Evolutionary conservation across 2,888 invertebrate genomes (phyloP).

Genomic region (Thymelicus acteon): DNA sequence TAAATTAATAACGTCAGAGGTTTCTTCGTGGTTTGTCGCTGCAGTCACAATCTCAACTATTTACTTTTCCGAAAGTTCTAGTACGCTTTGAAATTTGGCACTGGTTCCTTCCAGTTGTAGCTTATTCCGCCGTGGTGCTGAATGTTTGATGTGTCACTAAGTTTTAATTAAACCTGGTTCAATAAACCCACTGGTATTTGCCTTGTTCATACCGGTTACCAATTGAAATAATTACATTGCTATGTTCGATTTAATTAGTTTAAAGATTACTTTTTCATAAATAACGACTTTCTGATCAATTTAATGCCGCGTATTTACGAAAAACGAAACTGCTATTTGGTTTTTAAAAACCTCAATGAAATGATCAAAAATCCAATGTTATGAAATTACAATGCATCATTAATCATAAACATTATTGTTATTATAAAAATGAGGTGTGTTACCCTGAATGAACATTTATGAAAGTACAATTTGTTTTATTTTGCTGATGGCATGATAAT

Average conservation of each 20-base stretch:
- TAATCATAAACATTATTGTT: too few species aligned
- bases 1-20: slow-evolving; percentile 11
- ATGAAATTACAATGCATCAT: too few species aligned
- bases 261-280: background rate
- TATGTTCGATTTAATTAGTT: background rate
- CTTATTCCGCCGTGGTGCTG: slow-evolving; percentile 3
- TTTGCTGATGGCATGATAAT: slow-evolving; percentile 16
- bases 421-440: background rate
- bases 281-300: too few species aligned
- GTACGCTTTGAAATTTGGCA: slow-evolving; percentile 25
- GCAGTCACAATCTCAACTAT: slow-evolving; percentile 13
- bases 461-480: slow-evolving; percentile 18
- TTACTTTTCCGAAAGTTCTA: slow-evolving; percentile 20
- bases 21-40: background rate
- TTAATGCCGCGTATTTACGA: too few species aligned
- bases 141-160: slow-evolving; percentile 22
- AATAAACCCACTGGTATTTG: background rate
- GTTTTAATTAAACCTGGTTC: slow-evolving; percentile 24
- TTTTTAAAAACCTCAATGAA: too few species aligned
- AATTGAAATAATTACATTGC: background rate
- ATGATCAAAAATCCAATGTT: too few species aligned
- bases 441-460: slow-evolving; percentile 9
- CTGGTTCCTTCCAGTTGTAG: slow-evolving; percentile 14
- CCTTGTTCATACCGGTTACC: background rate
- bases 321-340: too few species aligned